A percentile compares a stretch with the other conserved stretches of the same genome.
phyloP scores from a whole-genome alignment of 1,140 invertebrate species.

The Drosophila bipectinata region DNA sequence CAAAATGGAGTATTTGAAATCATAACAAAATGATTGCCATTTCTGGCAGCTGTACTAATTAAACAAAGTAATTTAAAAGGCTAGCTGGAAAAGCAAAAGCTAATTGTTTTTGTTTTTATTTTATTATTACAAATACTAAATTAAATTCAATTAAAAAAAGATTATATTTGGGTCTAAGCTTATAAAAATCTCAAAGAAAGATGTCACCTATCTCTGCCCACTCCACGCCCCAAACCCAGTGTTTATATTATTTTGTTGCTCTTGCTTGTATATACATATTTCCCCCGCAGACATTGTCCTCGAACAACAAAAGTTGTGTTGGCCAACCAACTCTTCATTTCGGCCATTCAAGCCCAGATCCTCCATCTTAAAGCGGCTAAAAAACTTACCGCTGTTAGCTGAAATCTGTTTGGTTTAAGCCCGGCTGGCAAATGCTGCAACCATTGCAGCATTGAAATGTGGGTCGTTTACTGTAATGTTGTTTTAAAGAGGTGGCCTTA shows the following conservation, averaged over 20 bases:
- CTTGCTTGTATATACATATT: background rate
- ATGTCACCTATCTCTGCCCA: background rate
- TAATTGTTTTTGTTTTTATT: too few relatives aligned
- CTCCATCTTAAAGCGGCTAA: slow-evolving; percentile 35
- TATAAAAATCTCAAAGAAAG: background rate
- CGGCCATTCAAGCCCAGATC: slow-evolving; percentile 23
- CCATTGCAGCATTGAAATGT: slow-evolving; percentile 25
- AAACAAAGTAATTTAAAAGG: slow-evolving; percentile 52
- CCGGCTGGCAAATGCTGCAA: background rate
- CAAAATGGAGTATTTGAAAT: too few relatives aligned
- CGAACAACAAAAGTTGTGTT: slow-evolving; percentile 65
- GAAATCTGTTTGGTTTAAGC: slow-evolving; percentile 32
- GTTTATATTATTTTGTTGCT: slow-evolving; percentile 43
- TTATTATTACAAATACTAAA: background rate
- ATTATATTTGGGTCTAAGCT: too few relatives aligned
- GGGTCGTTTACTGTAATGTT: slow-evolving; percentile 50
- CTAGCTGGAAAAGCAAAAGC: background rate
- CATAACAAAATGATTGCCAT: background rate
- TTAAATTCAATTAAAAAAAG: background rate
- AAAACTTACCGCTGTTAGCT: slow-evolving; percentile 3
- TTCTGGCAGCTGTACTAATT: slow-evolving; percentile 64
- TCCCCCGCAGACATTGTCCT: slow-evolving; percentile 64
- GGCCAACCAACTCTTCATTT: slow-evolving; percentile 4
- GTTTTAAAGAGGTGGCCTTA: slow-evolving; percentile 41
- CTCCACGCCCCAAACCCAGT: background rate